Evolutionary conservation across 2,888 invertebrate species (phyloP).

Genomic region (Caenorhabditis sp.): DNA sequence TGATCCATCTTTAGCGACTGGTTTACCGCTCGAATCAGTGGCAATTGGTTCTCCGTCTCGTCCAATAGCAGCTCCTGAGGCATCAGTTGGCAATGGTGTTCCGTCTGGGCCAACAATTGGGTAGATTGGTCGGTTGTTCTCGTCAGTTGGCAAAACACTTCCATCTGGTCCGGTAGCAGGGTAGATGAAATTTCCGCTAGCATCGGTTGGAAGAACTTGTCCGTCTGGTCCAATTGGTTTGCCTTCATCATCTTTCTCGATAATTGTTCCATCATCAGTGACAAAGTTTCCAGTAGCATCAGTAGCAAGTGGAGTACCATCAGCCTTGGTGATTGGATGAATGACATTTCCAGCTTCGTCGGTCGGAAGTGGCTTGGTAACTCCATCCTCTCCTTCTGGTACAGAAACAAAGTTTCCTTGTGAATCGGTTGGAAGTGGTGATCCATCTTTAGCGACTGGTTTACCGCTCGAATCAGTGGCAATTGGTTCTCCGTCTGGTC

Average conservation of each 20-base stretch:
- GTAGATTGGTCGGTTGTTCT: slow-evolving; percentile 31
- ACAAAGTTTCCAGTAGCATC: slow-evolving; percentile 26
- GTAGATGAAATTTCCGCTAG: slow-evolving; percentile 33
- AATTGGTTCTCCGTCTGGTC: slow-evolving; percentile 34
- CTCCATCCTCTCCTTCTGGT: slow-evolving; percentile 11
- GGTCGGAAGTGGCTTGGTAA: slow-evolving; percentile 19
- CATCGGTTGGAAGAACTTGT: slow-evolving; percentile 40
- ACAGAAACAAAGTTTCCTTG: slow-evolving; percentile 33
- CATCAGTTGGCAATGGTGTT: slow-evolving; percentile 27
- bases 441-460: slow-evolving; percentile 34
- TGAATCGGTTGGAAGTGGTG: slow-evolving; percentile 43
- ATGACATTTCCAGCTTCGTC: slow-evolving; percentile 29
- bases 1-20: slow-evolving; percentile 21
- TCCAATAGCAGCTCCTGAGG: slow-evolving; percentile 31
- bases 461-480: slow-evolving; percentile 35
- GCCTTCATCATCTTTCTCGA: slow-evolving; percentile 43
- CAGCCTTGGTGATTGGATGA: slow-evolving; percentile 23
- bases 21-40: slow-evolving; percentile 24
- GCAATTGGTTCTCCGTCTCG: slow-evolving; percentile 34
- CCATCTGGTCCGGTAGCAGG: slow-evolving; percentile 43
- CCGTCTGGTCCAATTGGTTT: slow-evolving; percentile 34
- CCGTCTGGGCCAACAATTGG: slow-evolving; percentile 20
- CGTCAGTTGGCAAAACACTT: slow-evolving; percentile 25
- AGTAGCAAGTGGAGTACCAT: slow-evolving; percentile 30
- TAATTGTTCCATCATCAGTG: slow-evolving; percentile 26